Percentiles rank a stretch among this genome's conserved stretches.
These are phyloP conservation scores for Sebastes trivittatus DNA, from an alignment of 2,797 vertebrate genomes.

Conservation along the genomic window DNA sequence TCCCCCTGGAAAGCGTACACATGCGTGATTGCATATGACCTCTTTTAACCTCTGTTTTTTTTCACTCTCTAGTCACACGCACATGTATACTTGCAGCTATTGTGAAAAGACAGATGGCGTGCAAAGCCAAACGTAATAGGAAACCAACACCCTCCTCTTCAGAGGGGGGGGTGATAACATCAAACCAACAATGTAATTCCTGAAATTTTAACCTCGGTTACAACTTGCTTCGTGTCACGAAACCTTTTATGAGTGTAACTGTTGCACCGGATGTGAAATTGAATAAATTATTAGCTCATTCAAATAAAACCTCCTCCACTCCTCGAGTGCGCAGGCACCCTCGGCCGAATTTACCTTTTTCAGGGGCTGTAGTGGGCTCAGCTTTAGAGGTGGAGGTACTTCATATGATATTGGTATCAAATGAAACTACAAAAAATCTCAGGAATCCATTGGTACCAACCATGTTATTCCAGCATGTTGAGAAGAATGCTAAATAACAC, in stretches of 20 bases:
- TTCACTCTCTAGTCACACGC: constrained; percentile 5
- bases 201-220: constrained; percentile 30
- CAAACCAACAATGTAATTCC: background rate
- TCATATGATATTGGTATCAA: no score
- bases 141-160: constrained; percentile 43
- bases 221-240: background rate
- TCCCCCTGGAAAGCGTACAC: background rate
- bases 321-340: no score
- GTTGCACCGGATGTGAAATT: background rate
- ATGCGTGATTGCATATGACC: background rate
- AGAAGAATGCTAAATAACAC: no score
- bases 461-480: no score
- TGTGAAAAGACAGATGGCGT: constrained; percentile 38
- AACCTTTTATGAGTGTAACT: background rate
- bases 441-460: no score
- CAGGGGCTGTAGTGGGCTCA: no score
- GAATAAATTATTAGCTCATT: background rate
- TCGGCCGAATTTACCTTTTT: no score
- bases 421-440: no score
- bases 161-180: constrained; percentile 36
- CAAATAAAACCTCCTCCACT: no score
- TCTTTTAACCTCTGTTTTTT: background rate
- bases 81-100: background rate
- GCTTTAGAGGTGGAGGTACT: no score
- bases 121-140: constrained; percentile 53